A percentile compares a stretch with the other conserved stretches of the same genome.
These are phyloP conservation scores for Collichthys lucidus DNA, from an alignment of 2,113 vertebrate species.

Conservation along the genomic window DNA sequence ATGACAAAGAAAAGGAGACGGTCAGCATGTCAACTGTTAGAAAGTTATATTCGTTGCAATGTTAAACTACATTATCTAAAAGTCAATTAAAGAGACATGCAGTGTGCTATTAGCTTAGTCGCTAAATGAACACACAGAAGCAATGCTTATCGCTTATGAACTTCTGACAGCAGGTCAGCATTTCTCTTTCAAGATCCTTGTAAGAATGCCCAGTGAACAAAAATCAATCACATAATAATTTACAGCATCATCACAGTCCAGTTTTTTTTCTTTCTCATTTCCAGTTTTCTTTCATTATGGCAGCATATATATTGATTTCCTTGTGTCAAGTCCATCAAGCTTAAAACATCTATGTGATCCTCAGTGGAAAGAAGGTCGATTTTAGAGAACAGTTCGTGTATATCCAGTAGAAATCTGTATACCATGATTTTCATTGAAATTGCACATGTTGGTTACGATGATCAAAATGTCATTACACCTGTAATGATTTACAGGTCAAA, in stretches of 20 bases:
- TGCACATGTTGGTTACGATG: too few relatives aligned
- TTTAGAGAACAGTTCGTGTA: neutral
- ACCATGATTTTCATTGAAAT: neutral
- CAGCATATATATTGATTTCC: constrained; percentile 14
- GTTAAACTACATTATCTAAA: neutral
- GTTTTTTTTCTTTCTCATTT: neutral
- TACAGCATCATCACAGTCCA: neutral
- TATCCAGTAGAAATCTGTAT: neutral
- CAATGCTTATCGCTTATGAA: neutral
- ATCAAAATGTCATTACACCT: too few relatives aligned
- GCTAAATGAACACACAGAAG: neutral
- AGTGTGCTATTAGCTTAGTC: neutral
- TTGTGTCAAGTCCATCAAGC: constrained; percentile 12
- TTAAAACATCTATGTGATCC: constrained; percentile 9
- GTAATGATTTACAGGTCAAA: too few relatives aligned
- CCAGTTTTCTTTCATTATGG: constrained; percentile 5
- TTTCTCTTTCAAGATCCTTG: too few relatives aligned
- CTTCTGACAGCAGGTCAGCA: neutral
- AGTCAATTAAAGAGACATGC: neutral
- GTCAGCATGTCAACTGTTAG: neutral
- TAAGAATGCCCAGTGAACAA: too few relatives aligned
- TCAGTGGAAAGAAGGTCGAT: neutral
- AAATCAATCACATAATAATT: constrained; percentile 42
- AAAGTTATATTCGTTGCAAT: neutral
- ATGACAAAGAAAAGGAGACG: neutral